These are phyloP conservation scores for Glyphotaelius pellucidus DNA, from an alignment of 2,888 invertebrate genomes.

Conservation along the genomic window DNA sequence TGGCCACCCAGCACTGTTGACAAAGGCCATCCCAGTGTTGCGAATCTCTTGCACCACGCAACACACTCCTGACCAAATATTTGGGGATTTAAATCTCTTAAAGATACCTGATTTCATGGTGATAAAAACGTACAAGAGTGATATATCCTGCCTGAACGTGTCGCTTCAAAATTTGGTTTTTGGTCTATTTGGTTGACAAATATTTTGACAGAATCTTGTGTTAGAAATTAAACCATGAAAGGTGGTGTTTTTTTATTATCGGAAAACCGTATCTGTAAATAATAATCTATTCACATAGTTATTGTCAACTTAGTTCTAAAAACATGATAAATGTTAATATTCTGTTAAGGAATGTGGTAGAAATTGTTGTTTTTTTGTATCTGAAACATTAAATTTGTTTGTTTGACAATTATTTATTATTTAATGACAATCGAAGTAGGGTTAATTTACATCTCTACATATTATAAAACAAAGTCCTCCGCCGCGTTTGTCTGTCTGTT, in stretches of 20 bases:
- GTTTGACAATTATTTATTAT: too few species aligned
- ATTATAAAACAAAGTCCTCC: too few species aligned
- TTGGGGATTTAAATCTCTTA: constrained; percentile 35
- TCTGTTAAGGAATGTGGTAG: background rate
- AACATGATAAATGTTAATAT: background rate
- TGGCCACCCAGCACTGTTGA: constrained; percentile 62
- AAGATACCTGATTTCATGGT: constrained; percentile 54
- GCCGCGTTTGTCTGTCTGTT: too few species aligned
- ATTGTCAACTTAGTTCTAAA: background rate
- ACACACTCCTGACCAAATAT: constrained; percentile 29
- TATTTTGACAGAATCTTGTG: constrained; percentile 23
- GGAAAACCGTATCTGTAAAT: background rate
- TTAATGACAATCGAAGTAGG: too few species aligned
- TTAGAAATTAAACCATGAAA: constrained; percentile 12
- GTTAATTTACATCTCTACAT: too few species aligned
- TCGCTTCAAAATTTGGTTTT: background rate
- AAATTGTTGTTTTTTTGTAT: background rate
- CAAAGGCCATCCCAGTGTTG: constrained; percentile 51
- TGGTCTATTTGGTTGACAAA: background rate
- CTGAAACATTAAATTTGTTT: too few species aligned
- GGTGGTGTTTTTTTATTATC: background rate
- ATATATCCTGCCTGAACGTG: background rate
- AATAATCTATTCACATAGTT: background rate
- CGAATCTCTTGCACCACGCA: constrained; percentile 50
- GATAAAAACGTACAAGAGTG: constrained; percentile 45